Conservation (phyloP, 2,888 invertebrate genomes). For the Mythimna ferrago region DNA sequence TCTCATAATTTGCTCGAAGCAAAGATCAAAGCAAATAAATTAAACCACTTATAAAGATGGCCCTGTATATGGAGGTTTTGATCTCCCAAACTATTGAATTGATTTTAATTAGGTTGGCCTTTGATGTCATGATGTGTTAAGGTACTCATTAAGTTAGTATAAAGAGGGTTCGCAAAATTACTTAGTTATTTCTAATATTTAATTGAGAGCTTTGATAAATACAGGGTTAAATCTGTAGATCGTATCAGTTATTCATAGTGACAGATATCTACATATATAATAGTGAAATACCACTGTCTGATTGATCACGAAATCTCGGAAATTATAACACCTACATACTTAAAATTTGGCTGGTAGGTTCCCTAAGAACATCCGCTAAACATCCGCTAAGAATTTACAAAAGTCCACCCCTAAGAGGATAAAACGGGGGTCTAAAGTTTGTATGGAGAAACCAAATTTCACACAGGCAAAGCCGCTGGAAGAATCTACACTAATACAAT, state of each 20-base stretch:
- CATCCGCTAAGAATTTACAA: too few species aligned
- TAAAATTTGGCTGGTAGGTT: too few species aligned
- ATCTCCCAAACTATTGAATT: slow-evolving; percentile 58
- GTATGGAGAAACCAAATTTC: too few species aligned
- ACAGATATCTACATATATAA: too few species aligned
- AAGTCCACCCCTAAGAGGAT: too few species aligned
- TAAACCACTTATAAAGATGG: slow-evolving; percentile 62
- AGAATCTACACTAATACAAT: too few species aligned
- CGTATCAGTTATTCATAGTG: neutral
- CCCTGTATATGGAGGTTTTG: slow-evolving; percentile 41
- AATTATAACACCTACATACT: too few species aligned
- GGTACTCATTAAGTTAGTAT: slow-evolving; percentile 29
- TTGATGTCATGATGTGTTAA: slow-evolving; percentile 45
- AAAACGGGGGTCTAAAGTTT: too few species aligned
- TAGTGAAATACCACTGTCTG: too few species aligned
- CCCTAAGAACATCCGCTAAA: too few species aligned
- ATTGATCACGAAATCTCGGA: too few species aligned
- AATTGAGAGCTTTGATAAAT: neutral
- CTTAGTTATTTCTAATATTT: slow-evolving; percentile 19
- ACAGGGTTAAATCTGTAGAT: neutral
- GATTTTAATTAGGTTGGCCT: slow-evolving; percentile 60
- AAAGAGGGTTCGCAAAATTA: slow-evolving; percentile 17
- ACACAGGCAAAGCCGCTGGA: too few species aligned
- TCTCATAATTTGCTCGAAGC: slow-evolving; percentile 48
- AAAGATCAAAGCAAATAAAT: slow-evolving; percentile 66